Evolutionary conservation across 1,140 invertebrate species (phyloP).

Genomic region (Aporrectodea caliginosa): DNA sequence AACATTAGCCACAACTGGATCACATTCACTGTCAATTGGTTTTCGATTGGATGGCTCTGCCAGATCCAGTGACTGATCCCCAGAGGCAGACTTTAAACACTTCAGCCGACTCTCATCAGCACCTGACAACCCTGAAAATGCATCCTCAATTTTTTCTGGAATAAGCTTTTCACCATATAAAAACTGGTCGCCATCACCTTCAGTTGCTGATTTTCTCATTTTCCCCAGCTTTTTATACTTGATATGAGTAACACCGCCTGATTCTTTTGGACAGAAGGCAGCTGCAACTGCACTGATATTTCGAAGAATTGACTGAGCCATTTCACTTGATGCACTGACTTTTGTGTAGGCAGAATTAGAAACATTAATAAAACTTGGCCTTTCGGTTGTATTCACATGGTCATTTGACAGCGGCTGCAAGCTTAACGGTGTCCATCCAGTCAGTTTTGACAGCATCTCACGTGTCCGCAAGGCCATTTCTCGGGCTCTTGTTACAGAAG

Average conservation of each 20-base stretch:
- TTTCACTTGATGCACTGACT: neutral
- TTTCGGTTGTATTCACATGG: neutral
- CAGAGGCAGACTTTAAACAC: neutral
- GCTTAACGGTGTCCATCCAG: neutral
- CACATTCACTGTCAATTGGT: slow-evolving; percentile 26
- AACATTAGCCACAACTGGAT: slow-evolving; percentile 53
- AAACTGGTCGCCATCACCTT: neutral
- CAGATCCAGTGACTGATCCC: no score
- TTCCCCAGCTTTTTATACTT: neutral
- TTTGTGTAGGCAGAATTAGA: neutral
- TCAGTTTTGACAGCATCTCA: neutral
- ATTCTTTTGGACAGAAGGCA: neutral
- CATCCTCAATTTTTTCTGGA: neutral
- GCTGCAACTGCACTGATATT: neutral
- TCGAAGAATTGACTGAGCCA: neutral
- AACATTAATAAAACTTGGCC: neutral
- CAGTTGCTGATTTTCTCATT: neutral
- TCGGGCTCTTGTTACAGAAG: neutral
- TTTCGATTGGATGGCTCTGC: no score
- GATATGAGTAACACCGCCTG: neutral
- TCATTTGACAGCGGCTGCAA: neutral
- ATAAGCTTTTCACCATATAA: neutral
- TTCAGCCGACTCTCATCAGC: neutral
- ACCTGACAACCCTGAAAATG: no score
- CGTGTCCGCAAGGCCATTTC: neutral